A percentile compares a stretch with the other conserved stretches of the same genome.
Conservation (phyloP, 1,140 invertebrate genomes). For the Leptopilina clavipes region DNA sequence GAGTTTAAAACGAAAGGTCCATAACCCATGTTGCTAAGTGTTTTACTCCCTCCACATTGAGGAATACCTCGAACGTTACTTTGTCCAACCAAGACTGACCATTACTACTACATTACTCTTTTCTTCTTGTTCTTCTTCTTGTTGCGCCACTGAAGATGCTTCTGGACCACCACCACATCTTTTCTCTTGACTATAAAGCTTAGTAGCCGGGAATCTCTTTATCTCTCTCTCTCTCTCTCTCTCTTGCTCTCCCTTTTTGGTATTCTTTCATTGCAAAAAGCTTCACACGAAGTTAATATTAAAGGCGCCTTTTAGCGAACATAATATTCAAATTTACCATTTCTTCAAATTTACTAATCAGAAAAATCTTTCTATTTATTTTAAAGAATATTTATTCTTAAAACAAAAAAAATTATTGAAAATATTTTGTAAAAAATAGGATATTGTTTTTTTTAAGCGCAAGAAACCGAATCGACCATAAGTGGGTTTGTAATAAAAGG, state of each 20-base stretch:
- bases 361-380: no score
- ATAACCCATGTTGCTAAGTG: conserved; percentile 32
- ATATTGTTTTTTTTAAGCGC: no score
- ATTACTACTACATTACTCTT: neutral
- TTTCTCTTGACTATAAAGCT: no score
- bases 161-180: neutral
- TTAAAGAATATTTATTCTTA: no score
- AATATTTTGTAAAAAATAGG: no score
- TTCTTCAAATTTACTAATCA: no score
- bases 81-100: neutral
- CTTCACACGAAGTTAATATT: neutral
- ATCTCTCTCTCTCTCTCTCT: neutral
- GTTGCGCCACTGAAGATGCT: neutral
- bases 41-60: neutral
- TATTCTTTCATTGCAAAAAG: neutral
- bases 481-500: no score
- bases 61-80: neutral
- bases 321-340: conserved; percentile 21
- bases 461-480: no score
- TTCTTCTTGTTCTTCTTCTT: neutral
- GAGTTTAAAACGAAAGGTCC: neutral
- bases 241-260: neutral
- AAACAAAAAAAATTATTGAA: no score
- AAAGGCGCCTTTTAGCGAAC: neutral
- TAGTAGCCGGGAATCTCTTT: neutral